Conservation (phyloP, 2,888 invertebrate genomes). For the Dendrolimus pini region DNA sequence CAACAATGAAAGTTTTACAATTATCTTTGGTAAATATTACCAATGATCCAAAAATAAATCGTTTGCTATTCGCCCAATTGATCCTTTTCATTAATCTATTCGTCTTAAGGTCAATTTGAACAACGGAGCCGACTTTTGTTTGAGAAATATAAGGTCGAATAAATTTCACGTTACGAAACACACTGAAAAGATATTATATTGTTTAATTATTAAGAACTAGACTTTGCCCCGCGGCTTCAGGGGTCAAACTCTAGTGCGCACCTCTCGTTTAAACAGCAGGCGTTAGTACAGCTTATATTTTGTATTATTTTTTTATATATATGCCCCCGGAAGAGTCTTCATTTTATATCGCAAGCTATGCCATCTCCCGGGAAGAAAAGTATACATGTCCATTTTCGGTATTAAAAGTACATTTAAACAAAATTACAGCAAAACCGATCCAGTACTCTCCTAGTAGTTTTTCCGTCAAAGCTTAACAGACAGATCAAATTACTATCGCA, state of each 20-base stretch:
- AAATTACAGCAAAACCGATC: too few species aligned
- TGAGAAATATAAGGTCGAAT: slow-evolving; percentile 41
- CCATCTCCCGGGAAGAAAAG: too few species aligned
- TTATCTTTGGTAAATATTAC: slow-evolving; percentile 82
- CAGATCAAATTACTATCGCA: too few species aligned
- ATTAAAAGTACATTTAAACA: too few species aligned
- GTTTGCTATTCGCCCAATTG: slow-evolving; percentile 62
- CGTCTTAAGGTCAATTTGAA: slow-evolving; percentile 34
- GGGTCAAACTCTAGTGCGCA: neutral
- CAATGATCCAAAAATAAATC: slow-evolving; percentile 83
- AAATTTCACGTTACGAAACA: slow-evolving; percentile 59
- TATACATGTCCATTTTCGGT: too few species aligned
- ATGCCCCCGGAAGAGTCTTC: too few species aligned
- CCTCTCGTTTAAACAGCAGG: too few species aligned
- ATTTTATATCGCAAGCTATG: too few species aligned
- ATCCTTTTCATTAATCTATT: slow-evolving; percentile 43
- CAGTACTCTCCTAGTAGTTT: too few species aligned
- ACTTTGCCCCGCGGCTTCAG: neutral
- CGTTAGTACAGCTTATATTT: too few species aligned
- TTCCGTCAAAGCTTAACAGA: too few species aligned
- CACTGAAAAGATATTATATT: slow-evolving; percentile 28
- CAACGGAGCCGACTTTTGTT: slow-evolving; percentile 45
- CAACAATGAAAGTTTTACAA: slow-evolving; percentile 81
- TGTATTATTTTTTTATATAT: too few species aligned
- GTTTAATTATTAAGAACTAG: neutral